A percentile compares a stretch with the other conserved stretches of the same genome.
These are phyloP conservation scores for Danaus chrysippus DNA, from an alignment of 2,888 invertebrate genomes.

Conservation along the genomic window DNA sequence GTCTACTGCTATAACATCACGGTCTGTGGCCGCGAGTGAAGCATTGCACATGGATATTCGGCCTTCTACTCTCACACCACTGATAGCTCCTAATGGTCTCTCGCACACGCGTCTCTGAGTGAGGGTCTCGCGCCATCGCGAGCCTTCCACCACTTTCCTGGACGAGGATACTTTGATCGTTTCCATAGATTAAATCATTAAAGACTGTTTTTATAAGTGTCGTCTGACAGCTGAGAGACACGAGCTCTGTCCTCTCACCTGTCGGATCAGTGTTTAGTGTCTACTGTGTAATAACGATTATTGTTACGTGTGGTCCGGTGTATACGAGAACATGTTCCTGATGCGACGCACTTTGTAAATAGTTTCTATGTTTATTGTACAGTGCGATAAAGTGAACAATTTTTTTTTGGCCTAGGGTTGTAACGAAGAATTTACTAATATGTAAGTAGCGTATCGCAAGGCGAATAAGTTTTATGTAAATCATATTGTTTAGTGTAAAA, in stretches of 20 bases:
- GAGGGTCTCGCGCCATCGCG: conserved; percentile 56
- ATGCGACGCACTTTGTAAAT: conserved; percentile 21
- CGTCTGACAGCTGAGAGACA: conserved; percentile 38
- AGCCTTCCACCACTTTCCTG: conserved; percentile 45
- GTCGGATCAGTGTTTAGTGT: conserved; percentile 32
- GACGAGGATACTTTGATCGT: conserved; percentile 65
- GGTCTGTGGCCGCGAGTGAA: conserved; percentile 60
- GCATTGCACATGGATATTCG: conserved; percentile 59
- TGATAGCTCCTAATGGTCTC: conserved; percentile 62
- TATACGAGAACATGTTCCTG: conserved; percentile 35
- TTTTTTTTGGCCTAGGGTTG: conserved; percentile 61
- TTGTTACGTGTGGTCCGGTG: conserved; percentile 30
- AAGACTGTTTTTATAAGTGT: conserved; percentile 30
- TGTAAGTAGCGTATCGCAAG: conserved; percentile 62
- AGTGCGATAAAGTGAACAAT: conserved; percentile 38
- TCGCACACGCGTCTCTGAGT: conserved; percentile 69
- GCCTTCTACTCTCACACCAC: conserved; percentile 53
- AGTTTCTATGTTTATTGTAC: conserved; percentile 25
- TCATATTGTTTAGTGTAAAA: conserved; percentile 54
- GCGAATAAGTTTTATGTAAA: conserved; percentile 66
- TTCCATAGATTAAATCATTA: conserved; percentile 55
- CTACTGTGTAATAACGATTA: conserved; percentile 25
- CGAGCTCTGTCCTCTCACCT: conserved; percentile 58
- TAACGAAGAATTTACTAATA: conserved; percentile 74
- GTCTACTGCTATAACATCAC: conserved; percentile 73